Conservation (phyloP, 2,888 invertebrate species). For the Cylloceria caligata region DNA sequence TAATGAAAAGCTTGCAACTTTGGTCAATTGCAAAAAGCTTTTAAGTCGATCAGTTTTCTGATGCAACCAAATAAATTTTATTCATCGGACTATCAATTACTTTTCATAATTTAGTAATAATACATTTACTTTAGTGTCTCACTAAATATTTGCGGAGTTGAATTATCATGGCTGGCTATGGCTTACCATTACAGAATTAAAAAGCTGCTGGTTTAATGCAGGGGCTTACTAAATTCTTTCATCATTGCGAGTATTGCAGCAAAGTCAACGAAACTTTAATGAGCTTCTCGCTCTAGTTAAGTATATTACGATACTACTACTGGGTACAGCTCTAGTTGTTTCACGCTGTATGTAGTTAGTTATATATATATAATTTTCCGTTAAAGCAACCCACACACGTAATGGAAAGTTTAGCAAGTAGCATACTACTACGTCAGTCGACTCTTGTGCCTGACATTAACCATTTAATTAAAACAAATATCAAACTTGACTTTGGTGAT, state of each 20-base stretch:
- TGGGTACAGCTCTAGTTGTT: background rate
- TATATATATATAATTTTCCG: background rate
- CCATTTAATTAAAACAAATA: background rate
- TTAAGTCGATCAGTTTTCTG: no score
- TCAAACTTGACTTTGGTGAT: background rate
- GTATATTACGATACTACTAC: background rate
- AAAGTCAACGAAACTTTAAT: constrained; percentile 12
- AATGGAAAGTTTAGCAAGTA: background rate
- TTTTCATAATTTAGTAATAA: no score
- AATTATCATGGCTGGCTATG: background rate
- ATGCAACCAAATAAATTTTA: no score
- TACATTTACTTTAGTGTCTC: no score
- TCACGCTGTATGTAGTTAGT: background rate
- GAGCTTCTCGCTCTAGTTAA: constrained; percentile 1
- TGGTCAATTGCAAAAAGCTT: no score
- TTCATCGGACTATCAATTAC: no score
- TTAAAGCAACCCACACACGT: background rate
- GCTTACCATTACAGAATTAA: background rate
- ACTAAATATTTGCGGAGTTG: no score
- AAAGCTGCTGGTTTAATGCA: background rate
- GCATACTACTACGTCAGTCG: background rate
- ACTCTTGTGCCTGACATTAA: background rate
- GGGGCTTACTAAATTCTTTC: background rate
- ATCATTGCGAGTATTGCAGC: background rate
- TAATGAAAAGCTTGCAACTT: no score